phyloP scores from a whole-genome alignment of 2,888 invertebrate genomes.

The Drosophila phalerata region DNA sequence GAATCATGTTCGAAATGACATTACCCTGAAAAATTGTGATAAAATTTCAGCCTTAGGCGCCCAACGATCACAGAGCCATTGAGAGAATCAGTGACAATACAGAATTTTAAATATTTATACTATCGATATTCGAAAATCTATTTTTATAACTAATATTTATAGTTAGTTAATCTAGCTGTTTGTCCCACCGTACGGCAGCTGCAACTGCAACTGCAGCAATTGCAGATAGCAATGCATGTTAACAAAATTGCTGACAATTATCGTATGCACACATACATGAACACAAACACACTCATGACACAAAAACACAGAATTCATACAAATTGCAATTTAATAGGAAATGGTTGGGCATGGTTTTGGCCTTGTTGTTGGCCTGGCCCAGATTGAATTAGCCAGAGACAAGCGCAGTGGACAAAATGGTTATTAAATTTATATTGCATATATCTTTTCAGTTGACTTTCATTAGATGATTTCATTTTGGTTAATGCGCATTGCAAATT shows the following conservation, averaged over 20 bases:
- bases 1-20: too few relatives aligned
- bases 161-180: not conserved
- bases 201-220: conserved; percentile 20
- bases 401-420: conserved; percentile 43
- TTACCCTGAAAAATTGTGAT: too few relatives aligned
- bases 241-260: conserved; percentile 76
- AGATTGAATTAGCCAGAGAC: conserved; percentile 62
- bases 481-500: conserved; percentile 64
- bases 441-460: conserved; percentile 60
- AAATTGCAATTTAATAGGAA: conserved; percentile 67
- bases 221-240: conserved; percentile 51
- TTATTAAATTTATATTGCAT: conserved; percentile 70
- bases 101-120: too few relatives aligned
- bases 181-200: not conserved
- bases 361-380: conserved; percentile 16
- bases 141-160: too few relatives aligned
- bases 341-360: conserved; percentile 25
- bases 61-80: too few relatives aligned
- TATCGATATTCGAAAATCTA: too few relatives aligned
- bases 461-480: conserved; percentile 69
- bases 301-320: conserved; percentile 15
- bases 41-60: too few relatives aligned
- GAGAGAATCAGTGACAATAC: too few relatives aligned
- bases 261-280: conserved; percentile 37
- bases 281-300: not conserved